These are phyloP conservation scores for Cordilura impudica DNA, from an alignment of 2,888 invertebrate species.

Conservation along the genomic window DNA sequence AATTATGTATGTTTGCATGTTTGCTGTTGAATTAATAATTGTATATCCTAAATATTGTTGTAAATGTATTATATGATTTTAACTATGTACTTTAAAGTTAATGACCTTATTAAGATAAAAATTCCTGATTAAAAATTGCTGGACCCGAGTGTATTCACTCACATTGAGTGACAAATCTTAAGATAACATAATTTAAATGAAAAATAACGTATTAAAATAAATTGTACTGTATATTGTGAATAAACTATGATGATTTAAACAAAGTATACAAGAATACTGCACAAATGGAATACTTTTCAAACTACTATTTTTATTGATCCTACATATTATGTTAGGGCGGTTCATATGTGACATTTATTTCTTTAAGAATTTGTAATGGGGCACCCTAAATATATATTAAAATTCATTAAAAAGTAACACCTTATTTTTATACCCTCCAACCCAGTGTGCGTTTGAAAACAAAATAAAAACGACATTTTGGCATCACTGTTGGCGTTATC, in stretches of 20 bases:
- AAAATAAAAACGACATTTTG: too few species aligned
- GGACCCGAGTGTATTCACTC: conserved; percentile 65
- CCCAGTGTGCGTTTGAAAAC: too few species aligned
- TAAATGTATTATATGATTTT: conserved; percentile 11
- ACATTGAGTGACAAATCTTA: conserved; percentile 67
- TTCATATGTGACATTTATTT: too few species aligned
- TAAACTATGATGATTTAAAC: background rate
- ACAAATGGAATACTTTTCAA: too few species aligned
- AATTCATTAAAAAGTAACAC: too few species aligned
- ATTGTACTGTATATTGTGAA: background rate
- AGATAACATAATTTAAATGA: conserved; percentile 11
- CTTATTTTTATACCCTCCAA: too few species aligned
- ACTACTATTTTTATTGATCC: too few species aligned
- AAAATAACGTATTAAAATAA: conserved; percentile 1
- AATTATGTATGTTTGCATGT: background rate
- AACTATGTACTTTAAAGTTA: conserved; percentile 9
- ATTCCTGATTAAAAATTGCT: conserved; percentile 37
- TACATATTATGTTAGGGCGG: too few species aligned
- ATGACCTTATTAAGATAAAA: background rate
- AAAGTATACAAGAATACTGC: too few species aligned
- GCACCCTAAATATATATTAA: too few species aligned
- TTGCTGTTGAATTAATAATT: background rate
- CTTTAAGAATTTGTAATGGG: too few species aligned
- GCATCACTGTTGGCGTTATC: too few species aligned
- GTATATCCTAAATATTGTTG: background rate